A percentile compares a stretch with the other conserved stretches of the same genome.
phyloP scores from a whole-genome alignment of 1,140 invertebrate genomes.

The Calosoma granatense region DNA sequence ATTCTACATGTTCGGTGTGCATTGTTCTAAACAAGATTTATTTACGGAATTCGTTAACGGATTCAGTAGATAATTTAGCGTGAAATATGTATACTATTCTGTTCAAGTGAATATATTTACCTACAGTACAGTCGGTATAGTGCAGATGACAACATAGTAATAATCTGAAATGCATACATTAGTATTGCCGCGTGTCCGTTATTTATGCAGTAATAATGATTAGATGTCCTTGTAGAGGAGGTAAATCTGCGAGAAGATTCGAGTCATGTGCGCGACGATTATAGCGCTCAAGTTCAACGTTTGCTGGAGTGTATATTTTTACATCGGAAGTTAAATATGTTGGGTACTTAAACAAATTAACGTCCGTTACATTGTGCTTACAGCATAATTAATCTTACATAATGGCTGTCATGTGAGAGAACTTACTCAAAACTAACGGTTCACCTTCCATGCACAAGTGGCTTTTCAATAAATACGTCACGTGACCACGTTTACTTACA shows the following conservation, averaged over 20 bases:
- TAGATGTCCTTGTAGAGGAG: background rate
- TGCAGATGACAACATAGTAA: too few relatives aligned
- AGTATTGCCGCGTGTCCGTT: background rate
- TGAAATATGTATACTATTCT: too few relatives aligned
- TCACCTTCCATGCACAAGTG: background rate
- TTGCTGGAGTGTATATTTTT: background rate
- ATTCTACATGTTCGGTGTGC: too few relatives aligned
- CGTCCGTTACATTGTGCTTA: conserved; percentile 3
- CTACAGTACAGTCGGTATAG: too few relatives aligned
- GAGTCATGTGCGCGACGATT: too few relatives aligned
- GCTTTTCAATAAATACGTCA: too few relatives aligned
- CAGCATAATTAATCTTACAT: conserved; percentile 5
- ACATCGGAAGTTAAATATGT: background rate
- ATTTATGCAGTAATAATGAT: background rate
- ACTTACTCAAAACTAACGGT: background rate
- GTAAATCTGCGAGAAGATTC: too few relatives aligned
- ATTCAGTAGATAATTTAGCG: too few relatives aligned
- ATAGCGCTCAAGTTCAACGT: background rate
- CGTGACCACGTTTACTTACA: too few relatives aligned
- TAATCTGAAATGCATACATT: background rate
- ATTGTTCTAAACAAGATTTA: too few relatives aligned
- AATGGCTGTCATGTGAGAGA: background rate
- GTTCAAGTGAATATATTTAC: too few relatives aligned
- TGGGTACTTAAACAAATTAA: background rate
- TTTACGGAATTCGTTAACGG: too few relatives aligned